Evolutionary conservation across 2,113 vertebrate species (phyloP).

Genomic region (Calypte anna): DNA sequence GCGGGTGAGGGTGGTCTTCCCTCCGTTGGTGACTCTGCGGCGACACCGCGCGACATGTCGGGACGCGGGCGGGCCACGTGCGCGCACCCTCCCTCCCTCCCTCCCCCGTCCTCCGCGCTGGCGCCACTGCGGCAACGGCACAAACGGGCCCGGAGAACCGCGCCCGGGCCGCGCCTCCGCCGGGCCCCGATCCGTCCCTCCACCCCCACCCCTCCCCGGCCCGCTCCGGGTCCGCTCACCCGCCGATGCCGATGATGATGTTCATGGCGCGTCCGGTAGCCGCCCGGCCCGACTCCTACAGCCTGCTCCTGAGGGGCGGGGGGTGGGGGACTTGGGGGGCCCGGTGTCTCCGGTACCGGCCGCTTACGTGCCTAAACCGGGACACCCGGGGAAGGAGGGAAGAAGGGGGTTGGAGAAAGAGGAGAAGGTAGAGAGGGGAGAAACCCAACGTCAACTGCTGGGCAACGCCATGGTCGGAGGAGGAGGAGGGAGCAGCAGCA

Average conservation of each 20-base stretch:
- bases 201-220: too few species aligned
- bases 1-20: conserved; percentile 92
- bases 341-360: conserved; percentile 4
- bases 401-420: neutral
- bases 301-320: neutral
- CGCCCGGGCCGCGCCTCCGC: too few species aligned
- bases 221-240: conserved; percentile 76
- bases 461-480: conserved; percentile 33
- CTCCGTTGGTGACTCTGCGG: conserved; percentile 89
- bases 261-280: conserved; percentile 77
- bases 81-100: neutral
- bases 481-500: neutral
- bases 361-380: conserved; percentile 18
- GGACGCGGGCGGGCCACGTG: neutral
- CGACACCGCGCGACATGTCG: neutral
- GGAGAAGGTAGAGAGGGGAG: neutral
- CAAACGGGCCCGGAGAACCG: neutral
- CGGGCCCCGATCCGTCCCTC: too few species aligned
- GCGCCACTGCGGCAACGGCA: neutral
- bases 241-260: conserved; percentile 89
- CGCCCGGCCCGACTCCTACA: neutral
- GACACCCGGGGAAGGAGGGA: neutral
- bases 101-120: neutral
- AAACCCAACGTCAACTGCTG: conserved; percentile 59
- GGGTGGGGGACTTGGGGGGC: neutral